These are phyloP conservation scores for Mormyrus lacerda DNA, from an alignment of 2,113 vertebrate genomes.

Conservation along the genomic window DNA sequence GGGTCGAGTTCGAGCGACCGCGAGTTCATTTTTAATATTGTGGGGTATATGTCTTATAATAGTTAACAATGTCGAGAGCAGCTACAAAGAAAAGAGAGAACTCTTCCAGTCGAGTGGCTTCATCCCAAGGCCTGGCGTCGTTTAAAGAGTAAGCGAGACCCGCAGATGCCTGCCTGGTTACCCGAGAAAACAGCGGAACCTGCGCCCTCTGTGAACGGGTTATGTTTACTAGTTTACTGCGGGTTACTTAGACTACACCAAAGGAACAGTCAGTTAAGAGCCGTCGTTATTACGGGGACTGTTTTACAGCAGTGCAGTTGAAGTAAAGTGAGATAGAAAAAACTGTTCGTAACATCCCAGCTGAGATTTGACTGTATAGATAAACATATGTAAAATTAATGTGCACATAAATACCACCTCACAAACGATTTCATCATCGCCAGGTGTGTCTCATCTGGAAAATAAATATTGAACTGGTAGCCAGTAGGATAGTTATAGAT, in stretches of 20 bases:
- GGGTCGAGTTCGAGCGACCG: neutral
- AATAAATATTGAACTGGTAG: neutral
- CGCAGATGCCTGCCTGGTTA: neutral
- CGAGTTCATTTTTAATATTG: neutral
- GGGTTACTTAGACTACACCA: neutral
- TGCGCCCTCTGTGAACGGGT: neutral
- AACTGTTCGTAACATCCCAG: neutral
- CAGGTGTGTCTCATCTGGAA: neutral
- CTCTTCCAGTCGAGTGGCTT: constrained; percentile 48
- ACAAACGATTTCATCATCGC: neutral
- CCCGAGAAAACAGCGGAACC: neutral
- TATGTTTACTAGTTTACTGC: neutral
- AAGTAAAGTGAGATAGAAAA: neutral
- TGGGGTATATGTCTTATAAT: neutral
- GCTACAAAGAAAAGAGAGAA: constrained; percentile 56
- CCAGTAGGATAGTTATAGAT: neutral
- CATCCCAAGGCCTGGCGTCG: constrained; percentile 52
- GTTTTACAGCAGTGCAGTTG: neutral
- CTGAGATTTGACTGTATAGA: neutral
- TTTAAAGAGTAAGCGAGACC: constrained; percentile 62
- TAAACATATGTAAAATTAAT: neutral
- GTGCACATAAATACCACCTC: neutral
- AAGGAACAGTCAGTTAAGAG: neutral
- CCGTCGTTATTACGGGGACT: neutral
- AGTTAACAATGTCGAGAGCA: constrained; percentile 52